Evolutionary conservation across 1,140 invertebrate genomes (phyloP), one percentile per base, ranked within the genome.

Genomic region (Geopemphigus sp.): DNA sequence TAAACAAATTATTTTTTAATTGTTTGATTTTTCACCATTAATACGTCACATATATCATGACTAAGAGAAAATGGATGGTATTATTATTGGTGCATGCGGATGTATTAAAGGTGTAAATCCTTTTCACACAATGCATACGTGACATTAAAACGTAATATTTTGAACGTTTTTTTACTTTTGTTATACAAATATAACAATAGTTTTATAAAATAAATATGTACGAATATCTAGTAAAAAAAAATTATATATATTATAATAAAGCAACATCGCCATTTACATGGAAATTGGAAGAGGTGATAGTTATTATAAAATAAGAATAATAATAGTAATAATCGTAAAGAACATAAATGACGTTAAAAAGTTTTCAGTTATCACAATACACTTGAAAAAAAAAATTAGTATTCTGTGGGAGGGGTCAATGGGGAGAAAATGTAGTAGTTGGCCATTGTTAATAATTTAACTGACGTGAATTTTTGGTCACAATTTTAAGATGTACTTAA

Each of bases 361-460:
- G 54, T 56, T 57, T 76, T 76, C n/a, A 76, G 57, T 78, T 78
- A 78, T 78, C 73, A 78, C 73, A 78, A 76, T 78, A 78, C 54
- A 78, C 73, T 78, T 78, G 39, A 19, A 32, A 61, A 47, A 61
- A 76, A 53, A 32, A 70, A 66, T n/a, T 39, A 26, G 32, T 19
- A 29, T 15, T 61, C 5, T 61, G 59, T 15, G 26, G 15, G 10
- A 26, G 5, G 57, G 26, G 14, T 17, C 39, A 45, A 11, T n/a
- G n/a, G n/a, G 3, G 8, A 39, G 39, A 45, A 22, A 66, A 10
- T 22, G 14, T 64, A 11, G 64, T 47, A 53, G 10, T 70, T 53
- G 24, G n/a, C 68, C 14, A 70, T 70, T 24, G 26, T 53, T 63
- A 63, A 32, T 5, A 29, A 17, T 32, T 32, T 17, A 19, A 32